Evolutionary conservation across 2,888 invertebrate genomes (phyloP), one percentile per base, ranked within the genome.

Genomic region (Tillus elongatus): DNA sequence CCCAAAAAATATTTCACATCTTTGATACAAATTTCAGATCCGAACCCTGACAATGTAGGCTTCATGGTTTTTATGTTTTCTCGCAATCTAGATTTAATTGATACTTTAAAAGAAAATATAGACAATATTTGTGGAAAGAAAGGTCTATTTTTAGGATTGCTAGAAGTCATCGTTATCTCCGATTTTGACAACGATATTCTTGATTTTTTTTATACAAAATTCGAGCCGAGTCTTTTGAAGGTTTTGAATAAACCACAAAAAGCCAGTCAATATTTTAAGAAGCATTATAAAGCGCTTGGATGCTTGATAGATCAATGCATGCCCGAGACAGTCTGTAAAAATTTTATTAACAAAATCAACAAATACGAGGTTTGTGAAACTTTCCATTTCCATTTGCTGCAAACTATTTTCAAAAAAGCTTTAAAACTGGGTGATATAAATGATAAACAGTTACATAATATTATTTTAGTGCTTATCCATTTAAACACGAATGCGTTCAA

Each of bases 231-330:
- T 43, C 73, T 86, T 19, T 58, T 68, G 33, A 77, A 77, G 58
- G 68, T 75, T 41, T 61, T 82, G 28, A 75, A 78, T 50, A 81
- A 80, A 53, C 82, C 81, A 1, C 77, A 78, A 42, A 82, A 82
- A 63, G 75, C 75, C 2, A 76, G 77, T 1, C 74, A 75, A 46
- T 73, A 80, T 34, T 78, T 80, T 45, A 64, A 73, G 29, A 70
- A 73, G 37, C 73, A 78, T 55, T 69, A 73, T 39, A 57, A 65
- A 35, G 72, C 76, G n/a, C 68, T 80, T 14, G 64, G 66, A 4
- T 69, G 71, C 45, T 57, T 85, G 30, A 70, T 83, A 26, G 60
- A 75, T 0, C 67, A 69, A 46, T 76, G 73, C 50, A 75, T 79
- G 74, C 68, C 72, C 1, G 43, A 64, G 8, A 66, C 72, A 10